Evolutionary conservation across 92 coral and sea anemone species (phyloP).

Genomic region (Epizoanthus scotinus): DNA sequence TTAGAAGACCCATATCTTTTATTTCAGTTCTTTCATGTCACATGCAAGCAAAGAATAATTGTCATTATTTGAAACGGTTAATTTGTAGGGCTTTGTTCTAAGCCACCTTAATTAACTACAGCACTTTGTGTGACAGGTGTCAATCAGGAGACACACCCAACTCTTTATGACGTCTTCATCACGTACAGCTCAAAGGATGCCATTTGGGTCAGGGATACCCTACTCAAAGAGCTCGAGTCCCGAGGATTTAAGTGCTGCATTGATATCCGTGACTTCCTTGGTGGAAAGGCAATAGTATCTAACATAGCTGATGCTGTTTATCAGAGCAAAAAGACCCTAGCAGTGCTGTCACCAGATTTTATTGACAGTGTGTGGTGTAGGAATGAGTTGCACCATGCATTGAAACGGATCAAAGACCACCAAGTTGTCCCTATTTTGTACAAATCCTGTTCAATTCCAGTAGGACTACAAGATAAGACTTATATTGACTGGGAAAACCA

Average conservation of each 20-base stretch:
- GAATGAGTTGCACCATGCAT: conserved; percentile 76
- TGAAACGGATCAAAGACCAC: conserved; percentile 50
- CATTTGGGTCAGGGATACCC: conserved; percentile 62
- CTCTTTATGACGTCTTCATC: conserved; percentile 78
- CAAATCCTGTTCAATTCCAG: conserved; percentile 58
- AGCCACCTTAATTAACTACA: too few relatives aligned
- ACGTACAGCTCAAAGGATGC: conserved; percentile 82
- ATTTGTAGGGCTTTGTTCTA: too few relatives aligned
- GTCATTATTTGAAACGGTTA: too few relatives aligned
- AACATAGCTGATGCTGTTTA: conserved; percentile 80
- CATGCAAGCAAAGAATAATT: too few relatives aligned
- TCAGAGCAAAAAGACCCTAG: conserved; percentile 73
- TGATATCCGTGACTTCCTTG: conserved; percentile 76
- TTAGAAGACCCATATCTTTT: too few relatives aligned
- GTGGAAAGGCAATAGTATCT: conserved; percentile 74
- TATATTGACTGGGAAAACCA: conserved; percentile 71
- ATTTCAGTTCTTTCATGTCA: too few relatives aligned
- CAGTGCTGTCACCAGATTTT: conserved; percentile 79
- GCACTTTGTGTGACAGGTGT: not conserved
- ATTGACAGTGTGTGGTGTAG: conserved; percentile 74
- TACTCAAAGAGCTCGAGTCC: conserved; percentile 62
- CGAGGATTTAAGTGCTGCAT: conserved; percentile 71
- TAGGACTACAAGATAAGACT: conserved; percentile 47
- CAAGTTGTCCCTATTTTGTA: conserved; percentile 69
- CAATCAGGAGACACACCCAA: not conserved